These are phyloP conservation scores for Cinara cedri DNA, from an alignment of 2,888 invertebrate species.

Conservation along the genomic window DNA sequence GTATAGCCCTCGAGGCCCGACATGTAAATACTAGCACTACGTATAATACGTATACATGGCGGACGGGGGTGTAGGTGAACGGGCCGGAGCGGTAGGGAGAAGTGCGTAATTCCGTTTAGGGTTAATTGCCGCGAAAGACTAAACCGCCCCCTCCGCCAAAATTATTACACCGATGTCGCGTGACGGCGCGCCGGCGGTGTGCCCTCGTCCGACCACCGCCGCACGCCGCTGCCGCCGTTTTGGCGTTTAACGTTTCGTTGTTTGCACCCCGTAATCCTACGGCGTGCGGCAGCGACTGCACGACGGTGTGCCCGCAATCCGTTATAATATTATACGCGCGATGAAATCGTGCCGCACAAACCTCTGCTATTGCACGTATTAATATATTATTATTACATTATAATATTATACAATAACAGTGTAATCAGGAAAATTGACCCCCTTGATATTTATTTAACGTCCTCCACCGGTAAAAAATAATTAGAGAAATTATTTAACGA, in stretches of 20 bases:
- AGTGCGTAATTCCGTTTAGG: constrained; percentile 36
- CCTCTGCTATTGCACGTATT: background rate
- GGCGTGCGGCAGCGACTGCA: background rate
- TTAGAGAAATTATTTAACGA: too few relatives aligned
- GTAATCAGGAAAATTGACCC: too few relatives aligned
- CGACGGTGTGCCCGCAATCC: constrained; percentile 1
- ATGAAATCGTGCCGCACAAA: background rate
- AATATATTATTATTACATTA: background rate
- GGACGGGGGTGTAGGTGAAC: too few relatives aligned
- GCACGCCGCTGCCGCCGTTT: background rate
- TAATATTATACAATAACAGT: background rate
- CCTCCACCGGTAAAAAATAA: too few relatives aligned
- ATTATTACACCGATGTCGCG: constrained; percentile 48
- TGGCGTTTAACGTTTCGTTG: constrained; percentile 31
- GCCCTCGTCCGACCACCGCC: background rate
- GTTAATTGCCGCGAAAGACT: constrained; percentile 53
- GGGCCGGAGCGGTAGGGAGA: background rate
- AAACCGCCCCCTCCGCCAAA: constrained; percentile 31
- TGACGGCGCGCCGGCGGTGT: constrained; percentile 14
- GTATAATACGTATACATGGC: background rate
- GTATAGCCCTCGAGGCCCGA: background rate
- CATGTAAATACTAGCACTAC: constrained; percentile 25
- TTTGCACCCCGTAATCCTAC: background rate
- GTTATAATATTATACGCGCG: background rate
- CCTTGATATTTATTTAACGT: too few relatives aligned